These are phyloP conservation scores for Drosophila athabasca DNA, from an alignment of 1,140 invertebrate genomes.

Conservation along the genomic window DNA sequence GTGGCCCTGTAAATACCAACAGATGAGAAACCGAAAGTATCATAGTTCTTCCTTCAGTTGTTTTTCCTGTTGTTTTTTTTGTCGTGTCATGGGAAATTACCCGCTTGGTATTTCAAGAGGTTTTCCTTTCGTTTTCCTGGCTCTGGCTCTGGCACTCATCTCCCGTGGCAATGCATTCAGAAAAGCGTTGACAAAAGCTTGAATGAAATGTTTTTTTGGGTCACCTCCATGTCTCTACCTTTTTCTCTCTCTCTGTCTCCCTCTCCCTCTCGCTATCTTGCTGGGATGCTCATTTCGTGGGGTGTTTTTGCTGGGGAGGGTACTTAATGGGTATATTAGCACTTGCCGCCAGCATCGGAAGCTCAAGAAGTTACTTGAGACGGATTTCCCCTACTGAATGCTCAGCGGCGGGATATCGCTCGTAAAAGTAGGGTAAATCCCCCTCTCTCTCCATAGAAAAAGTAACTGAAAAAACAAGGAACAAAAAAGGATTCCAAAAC, in stretches of 20 bases:
- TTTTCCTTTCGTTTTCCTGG: conserved; percentile 13
- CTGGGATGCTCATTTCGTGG: conserved; percentile 28
- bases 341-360: conserved; percentile 21
- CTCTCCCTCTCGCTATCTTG: too few species aligned
- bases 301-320: conserved; percentile 22
- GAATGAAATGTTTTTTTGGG: conserved; percentile 63
- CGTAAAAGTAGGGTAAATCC: not conserved
- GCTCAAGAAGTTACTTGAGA: conserved; percentile 20
- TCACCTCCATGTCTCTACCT: conserved; percentile 17
- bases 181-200: conserved; percentile 28
- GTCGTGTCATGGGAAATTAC: conserved; percentile 18
- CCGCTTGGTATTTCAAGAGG: conserved; percentile 15
- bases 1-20: too few species aligned
- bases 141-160: conserved; percentile 10
- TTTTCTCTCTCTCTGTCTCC: conserved; percentile 8
- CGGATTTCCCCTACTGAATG: conserved; percentile 22
- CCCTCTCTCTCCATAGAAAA: not conserved
- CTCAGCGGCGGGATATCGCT: conserved; percentile 6
- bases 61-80: not conserved
- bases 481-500: conserved; percentile 12
- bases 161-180: conserved; percentile 39
- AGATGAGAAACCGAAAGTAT: too few species aligned
- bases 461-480: conserved; percentile 4
- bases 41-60: not conserved
- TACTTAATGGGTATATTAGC: conserved; percentile 54